Conservation (phyloP, 2,113 vertebrate species). For the Himantopus leucocephalus region DNA sequence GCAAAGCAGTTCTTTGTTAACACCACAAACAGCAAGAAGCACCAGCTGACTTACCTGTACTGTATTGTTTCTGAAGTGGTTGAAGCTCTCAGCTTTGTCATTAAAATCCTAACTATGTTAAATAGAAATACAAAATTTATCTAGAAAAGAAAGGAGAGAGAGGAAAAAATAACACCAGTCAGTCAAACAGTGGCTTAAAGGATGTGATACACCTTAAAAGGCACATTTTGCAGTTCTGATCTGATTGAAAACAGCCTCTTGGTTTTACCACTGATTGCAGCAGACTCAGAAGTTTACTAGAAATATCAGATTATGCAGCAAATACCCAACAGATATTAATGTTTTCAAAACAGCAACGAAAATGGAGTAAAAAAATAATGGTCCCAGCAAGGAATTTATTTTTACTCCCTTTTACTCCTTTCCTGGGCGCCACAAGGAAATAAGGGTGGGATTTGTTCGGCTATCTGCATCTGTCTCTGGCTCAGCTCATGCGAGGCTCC, state of each 20-base stretch:
- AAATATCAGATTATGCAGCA: background rate
- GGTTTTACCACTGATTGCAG: background rate
- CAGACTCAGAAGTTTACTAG: background rate
- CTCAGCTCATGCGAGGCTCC: background rate
- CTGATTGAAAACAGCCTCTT: background rate
- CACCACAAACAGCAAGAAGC: background rate
- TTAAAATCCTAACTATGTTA: constrained; percentile 97
- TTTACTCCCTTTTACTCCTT: background rate
- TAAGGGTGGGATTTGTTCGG: background rate
- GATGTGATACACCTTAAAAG: background rate
- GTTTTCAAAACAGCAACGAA: background rate
- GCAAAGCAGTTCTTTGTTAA: background rate
- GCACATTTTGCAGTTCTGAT: background rate
- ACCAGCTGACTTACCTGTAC: constrained; percentile 84
- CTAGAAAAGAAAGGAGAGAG: constrained; percentile 68
- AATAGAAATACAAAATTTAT: constrained; percentile 98
- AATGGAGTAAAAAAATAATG: background rate
- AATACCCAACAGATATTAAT: background rate
- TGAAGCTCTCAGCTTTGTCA: constrained; percentile 96
- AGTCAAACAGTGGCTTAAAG: background rate
- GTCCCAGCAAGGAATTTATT: background rate
- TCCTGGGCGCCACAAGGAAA: background rate
- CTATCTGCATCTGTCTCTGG: background rate
- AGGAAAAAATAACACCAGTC: background rate
- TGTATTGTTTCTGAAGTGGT: constrained; percentile 97